phyloP scores from a whole-genome alignment of 1,140 invertebrate species.

The Cylas formicarius region DNA sequence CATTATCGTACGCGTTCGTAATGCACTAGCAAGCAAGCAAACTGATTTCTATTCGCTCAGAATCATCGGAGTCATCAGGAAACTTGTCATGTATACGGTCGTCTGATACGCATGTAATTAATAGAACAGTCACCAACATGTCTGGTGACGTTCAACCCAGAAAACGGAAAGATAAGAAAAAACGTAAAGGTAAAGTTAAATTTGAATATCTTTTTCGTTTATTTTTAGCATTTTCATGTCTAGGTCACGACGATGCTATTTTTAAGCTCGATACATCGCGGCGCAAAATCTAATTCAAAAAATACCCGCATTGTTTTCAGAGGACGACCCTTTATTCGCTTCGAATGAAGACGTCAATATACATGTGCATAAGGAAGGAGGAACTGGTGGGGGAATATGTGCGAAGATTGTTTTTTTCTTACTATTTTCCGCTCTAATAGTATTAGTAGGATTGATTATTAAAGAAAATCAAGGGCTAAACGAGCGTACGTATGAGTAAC shows the following conservation, averaged over 20 bases:
- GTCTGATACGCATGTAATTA: too few species aligned
- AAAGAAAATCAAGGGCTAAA: constrained; percentile 67
- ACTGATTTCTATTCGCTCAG: too few species aligned
- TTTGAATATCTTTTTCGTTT: constrained; percentile 14
- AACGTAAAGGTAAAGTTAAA: constrained; percentile 56
- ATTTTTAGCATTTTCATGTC: constrained; percentile 24
- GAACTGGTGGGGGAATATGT: constrained; percentile 70
- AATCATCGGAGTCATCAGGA: too few species aligned
- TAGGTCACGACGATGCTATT: constrained; percentile 9
- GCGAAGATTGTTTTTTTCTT: constrained; percentile 75
- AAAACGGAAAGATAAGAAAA: constrained; percentile 63
- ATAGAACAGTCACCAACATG: constrained; percentile 53
- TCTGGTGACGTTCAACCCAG: constrained; percentile 65
- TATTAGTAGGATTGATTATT: constrained; percentile 67
- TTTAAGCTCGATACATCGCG: constrained; percentile 17
- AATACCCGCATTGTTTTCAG: constrained; percentile 21
- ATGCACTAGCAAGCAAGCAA: too few species aligned
- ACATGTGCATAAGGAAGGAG: constrained; percentile 65
- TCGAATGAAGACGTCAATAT: constrained; percentile 58
- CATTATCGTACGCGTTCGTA: too few species aligned
- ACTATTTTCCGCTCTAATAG: constrained; percentile 59
- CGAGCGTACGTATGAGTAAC: constrained; percentile 57
- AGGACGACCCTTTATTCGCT: constrained; percentile 26
- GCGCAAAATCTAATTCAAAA: constrained; percentile 14
- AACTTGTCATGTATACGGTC: too few species aligned